Conservation (phyloP, 2,113 vertebrate species). For the Callorhinus ursinus region DNA sequence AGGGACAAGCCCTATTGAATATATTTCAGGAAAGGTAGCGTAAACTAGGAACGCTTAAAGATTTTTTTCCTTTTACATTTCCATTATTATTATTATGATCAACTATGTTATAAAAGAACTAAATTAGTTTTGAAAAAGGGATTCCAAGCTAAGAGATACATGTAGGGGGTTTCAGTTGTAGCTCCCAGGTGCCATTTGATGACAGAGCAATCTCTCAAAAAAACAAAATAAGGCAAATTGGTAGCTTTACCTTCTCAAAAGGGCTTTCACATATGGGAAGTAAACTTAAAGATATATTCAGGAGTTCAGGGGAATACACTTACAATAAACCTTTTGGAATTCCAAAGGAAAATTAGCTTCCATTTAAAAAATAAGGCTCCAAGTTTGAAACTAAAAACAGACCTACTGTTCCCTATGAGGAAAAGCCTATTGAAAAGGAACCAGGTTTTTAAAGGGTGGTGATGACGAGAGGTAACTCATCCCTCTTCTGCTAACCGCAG, state of each 20-base stretch:
- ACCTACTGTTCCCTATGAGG: background rate
- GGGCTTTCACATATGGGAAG: background rate
- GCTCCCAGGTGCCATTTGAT: background rate
- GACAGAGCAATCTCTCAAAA: constrained; percentile 1
- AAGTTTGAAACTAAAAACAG: constrained; percentile 54
- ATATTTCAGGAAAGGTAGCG: background rate
- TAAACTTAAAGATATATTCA: constrained; percentile 28
- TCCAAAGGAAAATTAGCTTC: constrained; percentile 46
- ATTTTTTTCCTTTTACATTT: background rate
- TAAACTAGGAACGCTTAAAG: background rate
- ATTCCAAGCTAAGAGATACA: constrained; percentile 26
- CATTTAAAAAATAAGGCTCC: constrained; percentile 21
- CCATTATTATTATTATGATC: background rate
- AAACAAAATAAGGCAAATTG: background rate
- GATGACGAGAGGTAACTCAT: background rate
- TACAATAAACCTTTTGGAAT: background rate
- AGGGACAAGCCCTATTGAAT: background rate
- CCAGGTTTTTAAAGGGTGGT: background rate
- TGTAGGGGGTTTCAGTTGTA: background rate
- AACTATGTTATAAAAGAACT: background rate
- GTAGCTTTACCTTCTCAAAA: constrained; percentile 39
- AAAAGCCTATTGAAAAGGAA: background rate
- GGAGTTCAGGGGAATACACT: background rate
- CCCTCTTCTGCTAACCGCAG: background rate
- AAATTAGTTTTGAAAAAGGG: constrained; percentile 32